Base-by-base conservation (phyloP, 2,113 vertebrate species). In the Condylura cristata region DNA sequence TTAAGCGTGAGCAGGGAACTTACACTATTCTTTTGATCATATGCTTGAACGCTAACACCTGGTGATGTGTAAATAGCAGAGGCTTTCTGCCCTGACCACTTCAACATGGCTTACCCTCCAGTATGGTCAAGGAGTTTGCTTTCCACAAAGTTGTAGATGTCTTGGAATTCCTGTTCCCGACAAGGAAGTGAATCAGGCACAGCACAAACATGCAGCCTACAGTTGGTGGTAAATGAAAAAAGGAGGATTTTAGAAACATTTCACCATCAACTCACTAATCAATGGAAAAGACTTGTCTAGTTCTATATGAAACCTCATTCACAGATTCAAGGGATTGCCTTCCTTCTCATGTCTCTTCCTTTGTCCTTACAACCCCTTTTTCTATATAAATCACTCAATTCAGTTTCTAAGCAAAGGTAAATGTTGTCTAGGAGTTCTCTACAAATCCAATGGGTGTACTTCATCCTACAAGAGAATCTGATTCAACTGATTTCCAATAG, bases 121-220 rank as follows among this genome's bases (percentile, higher is more conserved):
- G 99, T 99, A 8, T 97, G 98, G 94, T 99, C 99, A 18, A 98
- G 92, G 93, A 99, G 98, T 97, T 99, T 99, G 97, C 99, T 99
- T 98, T 99, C 99, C 98, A 99, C 99, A 89, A 99, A 99, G 96
- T 97, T 99, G 98, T 99, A 99, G 91, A 99, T 99, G 97, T 99
- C 99, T 93, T 99, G 99, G 91, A 99, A 99, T 97, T 99, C 99
- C 97, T 99, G 98, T 97, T 99, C 99, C 90, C 99, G 98, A 97
- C 99, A 99, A 32, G 99, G 99, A 82, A 99, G 98, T 32, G 99
- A 99, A 89, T 99, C 99, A 0, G 99, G 99, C 75, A 99, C 90
- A 4, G 99, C 98, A 90, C 99, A 99, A 94, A 99, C 99, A 56
- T 99, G 99, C 32, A 99, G 96, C 97, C 99, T 99, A 71, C 65